These are phyloP conservation scores for Drosophila maculinotata DNA, from an alignment of 2,888 invertebrate species.

Conservation along the genomic window DNA sequence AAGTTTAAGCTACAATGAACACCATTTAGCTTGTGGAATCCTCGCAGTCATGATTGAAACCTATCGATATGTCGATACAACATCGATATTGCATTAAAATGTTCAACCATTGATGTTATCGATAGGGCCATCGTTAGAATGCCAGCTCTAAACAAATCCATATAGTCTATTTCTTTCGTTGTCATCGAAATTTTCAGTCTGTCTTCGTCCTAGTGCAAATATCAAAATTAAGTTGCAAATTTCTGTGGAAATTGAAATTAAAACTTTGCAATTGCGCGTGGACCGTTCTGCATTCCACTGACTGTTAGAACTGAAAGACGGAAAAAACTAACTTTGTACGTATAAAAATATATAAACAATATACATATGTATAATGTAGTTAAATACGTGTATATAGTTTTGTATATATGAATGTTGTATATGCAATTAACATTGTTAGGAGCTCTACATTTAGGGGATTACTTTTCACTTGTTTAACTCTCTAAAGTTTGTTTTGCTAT, in stretches of 20 bases:
- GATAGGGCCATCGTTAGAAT: not conserved
- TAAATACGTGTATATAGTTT: too few relatives aligned
- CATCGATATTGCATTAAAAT: not conserved
- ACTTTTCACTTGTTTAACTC: not conserved
- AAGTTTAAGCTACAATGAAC: too few relatives aligned
- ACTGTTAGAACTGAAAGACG: conserved; percentile 3
- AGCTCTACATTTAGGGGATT: not conserved
- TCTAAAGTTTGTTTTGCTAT: not conserved
- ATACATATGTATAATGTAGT: conserved; percentile 6
- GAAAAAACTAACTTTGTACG: conserved; percentile 11
- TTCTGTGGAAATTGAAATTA: conserved; percentile 23
- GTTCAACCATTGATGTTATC: not conserved
- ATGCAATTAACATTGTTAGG: conserved; percentile 4
- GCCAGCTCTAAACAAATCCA: not conserved
- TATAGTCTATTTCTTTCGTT: conserved; percentile 39
- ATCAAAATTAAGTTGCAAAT: conserved; percentile 66
- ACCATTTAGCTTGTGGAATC: too few relatives aligned
- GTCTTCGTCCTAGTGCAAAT: conserved; percentile 49
- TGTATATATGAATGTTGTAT: conserved; percentile 1
- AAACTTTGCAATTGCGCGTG: conserved; percentile 5
- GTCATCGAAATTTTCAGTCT: conserved; percentile 67
- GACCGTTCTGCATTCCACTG: conserved; percentile 8
- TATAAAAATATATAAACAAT: conserved; percentile 4
- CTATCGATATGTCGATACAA: not conserved
- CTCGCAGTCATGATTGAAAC: too few relatives aligned